Evolutionary conservation across 2,888 invertebrate genomes (phyloP), one percentile per base, ranked within the genome.

Genomic region (Netelia inedita): DNA sequence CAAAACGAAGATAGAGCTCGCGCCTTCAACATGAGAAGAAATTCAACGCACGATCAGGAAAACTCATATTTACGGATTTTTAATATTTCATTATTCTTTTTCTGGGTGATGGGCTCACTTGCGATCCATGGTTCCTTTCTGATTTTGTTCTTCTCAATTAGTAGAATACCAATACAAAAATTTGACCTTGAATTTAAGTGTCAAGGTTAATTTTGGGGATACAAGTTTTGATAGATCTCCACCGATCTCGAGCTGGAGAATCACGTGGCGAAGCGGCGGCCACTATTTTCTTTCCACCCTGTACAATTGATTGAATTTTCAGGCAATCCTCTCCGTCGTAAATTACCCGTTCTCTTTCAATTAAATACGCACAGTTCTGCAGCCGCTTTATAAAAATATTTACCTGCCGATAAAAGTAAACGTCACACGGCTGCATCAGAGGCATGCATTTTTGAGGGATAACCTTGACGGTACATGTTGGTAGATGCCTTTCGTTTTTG

Each of bases 381-480:
- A 86, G 50, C 6, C 74, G 41, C 81, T 86, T 87, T 28, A 83
- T 85, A 14, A 86, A 43, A 85, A 82, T 87, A 75, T 87, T 85
- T 43, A 85, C 82, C 68, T 87, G 83, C 21, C 76, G 41, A 74
- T 85, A 86, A 68, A 85, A 86, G 85, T 85, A 85, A 46, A 87
- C 85, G 57, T 85, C 85, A 11, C 85, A 87, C 10, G 81, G 86
- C 55, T 87, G 86, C 35, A 76, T 65, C 21, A 84, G 61, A 14
- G 85, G 75, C 2, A 86, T 88, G 61, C 86, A 41, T 86, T 85
- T 10, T 87, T 83, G n/a, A 14, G 87, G 86, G 66, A 89, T 88
- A 3, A 88, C 75, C 83, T 88, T 82, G 14, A 88, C 23, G 14
- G 76, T 82, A 43, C 82, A 86, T 8, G 85, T 87, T 57, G 79